Conservation (phyloP, 2,888 invertebrate species). For the Drosophila aldrichi region DNA sequence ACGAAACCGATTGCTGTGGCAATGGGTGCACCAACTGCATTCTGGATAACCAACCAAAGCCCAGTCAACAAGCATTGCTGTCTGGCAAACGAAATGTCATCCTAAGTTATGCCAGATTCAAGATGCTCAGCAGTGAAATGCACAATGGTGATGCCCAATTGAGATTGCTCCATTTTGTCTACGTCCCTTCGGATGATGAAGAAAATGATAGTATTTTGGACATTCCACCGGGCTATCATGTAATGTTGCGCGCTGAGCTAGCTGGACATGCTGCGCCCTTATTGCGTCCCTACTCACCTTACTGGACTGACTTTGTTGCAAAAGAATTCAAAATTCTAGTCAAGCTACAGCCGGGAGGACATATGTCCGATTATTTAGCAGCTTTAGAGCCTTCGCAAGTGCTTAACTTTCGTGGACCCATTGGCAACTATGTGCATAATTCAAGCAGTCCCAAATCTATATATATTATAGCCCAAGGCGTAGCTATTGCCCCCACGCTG, state of each 20-base stretch:
- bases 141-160: conserved; percentile 48
- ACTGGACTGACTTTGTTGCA: conserved; percentile 70
- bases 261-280: conserved; percentile 31
- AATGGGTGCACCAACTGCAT: conserved; percentile 85
- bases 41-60: conserved; percentile 70
- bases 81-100: conserved; percentile 70
- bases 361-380: conserved; percentile 87
- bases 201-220: conserved; percentile 62
- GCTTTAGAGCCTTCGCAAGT: conserved; percentile 85
- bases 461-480: conserved; percentile 89
- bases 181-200: conserved; percentile 14
- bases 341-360: conserved; percentile 87
- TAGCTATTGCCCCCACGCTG: conserved; percentile 90
- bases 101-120: conserved; percentile 57
- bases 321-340: conserved; percentile 87
- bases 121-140: conserved; percentile 48
- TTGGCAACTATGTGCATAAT: conserved; percentile 85
- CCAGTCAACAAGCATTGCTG: conserved; percentile 44
- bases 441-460: conserved; percentile 65
- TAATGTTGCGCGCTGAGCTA: conserved; percentile 70
- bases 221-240: conserved; percentile 79
- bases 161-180: conserved; percentile 74
- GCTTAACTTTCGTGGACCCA: conserved; percentile 91
- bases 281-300: conserved; percentile 84
- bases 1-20: conserved; percentile 83